These are phyloP conservation scores for Enteromius unitaeniatus DNA, from an alignment of 2,797 vertebrate species.

Conservation along the genomic window DNA sequence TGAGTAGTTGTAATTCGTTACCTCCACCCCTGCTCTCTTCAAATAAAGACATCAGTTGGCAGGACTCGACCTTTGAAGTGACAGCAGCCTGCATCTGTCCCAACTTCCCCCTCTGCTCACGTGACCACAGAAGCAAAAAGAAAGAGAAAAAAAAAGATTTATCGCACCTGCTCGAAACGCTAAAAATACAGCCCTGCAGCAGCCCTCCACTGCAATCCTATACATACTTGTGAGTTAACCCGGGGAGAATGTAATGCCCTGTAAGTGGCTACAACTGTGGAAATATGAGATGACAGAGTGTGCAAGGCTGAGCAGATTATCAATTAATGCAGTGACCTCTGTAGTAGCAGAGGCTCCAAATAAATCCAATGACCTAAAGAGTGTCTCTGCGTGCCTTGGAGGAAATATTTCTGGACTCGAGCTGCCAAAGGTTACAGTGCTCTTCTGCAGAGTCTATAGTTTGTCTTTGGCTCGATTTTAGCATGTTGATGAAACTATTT, in stretches of 20 bases:
- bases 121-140: slow-evolving; percentile 30
- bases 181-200: slow-evolving; percentile 58
- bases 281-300: slow-evolving; percentile 55
- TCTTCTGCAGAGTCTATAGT: slow-evolving; percentile 1
- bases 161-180: slow-evolving; percentile 61
- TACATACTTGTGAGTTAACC: slow-evolving; percentile 60
- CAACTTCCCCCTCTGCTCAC: slow-evolving; percentile 44
- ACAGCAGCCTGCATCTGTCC: slow-evolving; percentile 50
- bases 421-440: slow-evolving; percentile 3
- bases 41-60: slow-evolving; percentile 52
- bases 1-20: too few species aligned
- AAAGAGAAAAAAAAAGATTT: slow-evolving; percentile 53
- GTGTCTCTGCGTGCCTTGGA: slow-evolving; percentile 17
- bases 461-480: neutral
- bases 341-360: slow-evolving; percentile 40
- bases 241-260: slow-evolving; percentile 48
- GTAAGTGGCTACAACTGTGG: slow-evolving; percentile 62
- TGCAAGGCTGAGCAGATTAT: slow-evolving; percentile 56
- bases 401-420: slow-evolving; percentile 3
- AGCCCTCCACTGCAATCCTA: slow-evolving; percentile 55
- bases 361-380: slow-evolving; percentile 39
- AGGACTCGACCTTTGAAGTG: slow-evolving; percentile 56
- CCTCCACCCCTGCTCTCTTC: slow-evolving; percentile 4
- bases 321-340: slow-evolving; percentile 57
- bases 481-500: slow-evolving; percentile 11